Evolutionary conservation across 2,797 vertebrate species (phyloP).

Genomic region (Serranus cabrilla): DNA sequence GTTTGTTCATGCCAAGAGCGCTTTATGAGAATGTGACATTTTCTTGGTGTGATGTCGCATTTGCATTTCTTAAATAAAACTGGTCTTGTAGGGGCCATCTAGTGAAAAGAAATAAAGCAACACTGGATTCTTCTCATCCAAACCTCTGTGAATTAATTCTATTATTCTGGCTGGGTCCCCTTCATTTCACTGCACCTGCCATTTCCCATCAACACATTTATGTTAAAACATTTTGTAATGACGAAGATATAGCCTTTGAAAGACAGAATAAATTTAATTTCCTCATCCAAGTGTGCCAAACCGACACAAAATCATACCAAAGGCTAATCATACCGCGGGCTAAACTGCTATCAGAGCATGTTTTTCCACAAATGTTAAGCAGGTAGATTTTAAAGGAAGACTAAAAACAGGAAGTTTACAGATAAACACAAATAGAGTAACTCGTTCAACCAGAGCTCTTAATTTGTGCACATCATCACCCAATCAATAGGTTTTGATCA

Average conservation of each 20-base stretch:
- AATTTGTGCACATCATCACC: not conserved
- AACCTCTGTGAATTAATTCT: constrained; percentile 75
- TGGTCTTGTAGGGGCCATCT: constrained; percentile 82
- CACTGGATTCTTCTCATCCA: constrained; percentile 86
- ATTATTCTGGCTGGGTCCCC: constrained; percentile 45
- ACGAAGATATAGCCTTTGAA: constrained; percentile 28
- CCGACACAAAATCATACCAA: not conserved
- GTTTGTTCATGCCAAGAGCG: constrained; percentile 86
- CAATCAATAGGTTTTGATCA: constrained; percentile 10
- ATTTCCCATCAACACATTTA: constrained; percentile 31
- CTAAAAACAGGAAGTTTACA: not conserved
- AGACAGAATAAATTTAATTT: constrained; percentile 9
- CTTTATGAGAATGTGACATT: constrained; percentile 86
- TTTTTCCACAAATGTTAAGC: not conserved
- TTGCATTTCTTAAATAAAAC: constrained; percentile 83
- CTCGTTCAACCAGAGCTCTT: not conserved
- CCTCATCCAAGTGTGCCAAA: not conserved
- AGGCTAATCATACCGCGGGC: too few relatives aligned
- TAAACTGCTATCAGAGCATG: not conserved
- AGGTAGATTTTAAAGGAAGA: not conserved
- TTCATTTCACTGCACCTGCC: constrained; percentile 34
- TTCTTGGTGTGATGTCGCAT: constrained; percentile 82
- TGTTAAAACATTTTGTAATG: constrained; percentile 25
- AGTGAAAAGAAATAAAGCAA: constrained; percentile 86
- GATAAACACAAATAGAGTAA: not conserved